These are phyloP conservation scores for Dynastes hyllus DNA, from an alignment of 2,888 invertebrate species.

Conservation along the genomic window DNA sequence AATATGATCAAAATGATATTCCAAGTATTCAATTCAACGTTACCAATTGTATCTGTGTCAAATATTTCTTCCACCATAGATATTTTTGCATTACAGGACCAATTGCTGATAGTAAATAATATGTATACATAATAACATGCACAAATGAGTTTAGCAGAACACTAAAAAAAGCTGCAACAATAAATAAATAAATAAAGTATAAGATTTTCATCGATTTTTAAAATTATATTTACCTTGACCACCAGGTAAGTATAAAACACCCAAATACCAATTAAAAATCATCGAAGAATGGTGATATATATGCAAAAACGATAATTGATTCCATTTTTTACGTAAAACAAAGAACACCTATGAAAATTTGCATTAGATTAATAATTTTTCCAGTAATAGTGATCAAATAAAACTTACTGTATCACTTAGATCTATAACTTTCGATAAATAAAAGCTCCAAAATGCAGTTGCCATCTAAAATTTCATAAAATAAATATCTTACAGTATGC, in stretches of 20 bases:
- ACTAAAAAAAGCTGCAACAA: constrained; percentile 86
- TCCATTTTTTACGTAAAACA: constrained; percentile 91
- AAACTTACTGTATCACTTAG: constrained; percentile 87
- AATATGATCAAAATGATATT: neutral
- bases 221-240: constrained; percentile 75
- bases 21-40: neutral
- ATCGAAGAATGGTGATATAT: constrained; percentile 95
- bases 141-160: constrained; percentile 89
- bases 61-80: constrained; percentile 94
- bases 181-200: constrained; percentile 66
- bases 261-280: constrained; percentile 89
- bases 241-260: constrained; percentile 75
- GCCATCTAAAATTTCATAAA: constrained; percentile 80
- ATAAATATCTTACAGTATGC: neutral
- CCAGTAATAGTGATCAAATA: neutral
- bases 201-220: neutral
- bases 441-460: constrained; percentile 93
- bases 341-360: constrained; percentile 79
- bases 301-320: constrained; percentile 92
- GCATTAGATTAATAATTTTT: neutral
- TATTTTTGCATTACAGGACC: constrained; percentile 88
- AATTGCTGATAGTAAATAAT: constrained; percentile 89
- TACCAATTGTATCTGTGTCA: constrained; percentile 91
- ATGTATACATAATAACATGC: constrained; percentile 93
- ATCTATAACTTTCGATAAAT: constrained; percentile 94